These are phyloP conservation scores for Drosophila bunnanda DNA, from an alignment of 2,888 invertebrate species.

Conservation along the genomic window DNA sequence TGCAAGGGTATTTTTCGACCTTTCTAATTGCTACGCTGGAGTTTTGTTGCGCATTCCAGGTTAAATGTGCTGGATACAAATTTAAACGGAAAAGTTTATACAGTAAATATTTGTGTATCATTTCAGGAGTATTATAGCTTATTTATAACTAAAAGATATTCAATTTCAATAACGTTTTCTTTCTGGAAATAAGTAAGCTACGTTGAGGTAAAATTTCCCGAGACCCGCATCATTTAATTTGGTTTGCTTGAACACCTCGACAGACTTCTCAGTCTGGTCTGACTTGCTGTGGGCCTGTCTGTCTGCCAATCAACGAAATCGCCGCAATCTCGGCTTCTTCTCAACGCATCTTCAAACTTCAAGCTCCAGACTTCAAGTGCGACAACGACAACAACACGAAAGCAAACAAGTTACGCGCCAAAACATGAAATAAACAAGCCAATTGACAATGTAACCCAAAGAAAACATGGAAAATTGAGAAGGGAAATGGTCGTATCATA, in stretches of 20 bases:
- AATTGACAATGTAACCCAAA: constrained; percentile 61
- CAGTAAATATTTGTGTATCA: background rate
- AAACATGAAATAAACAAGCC: constrained; percentile 77
- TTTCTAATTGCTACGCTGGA: background rate
- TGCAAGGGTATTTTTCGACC: background rate
- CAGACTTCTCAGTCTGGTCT: constrained; percentile 10
- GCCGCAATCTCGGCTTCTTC: constrained; percentile 48
- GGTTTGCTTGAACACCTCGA: constrained; percentile 17
- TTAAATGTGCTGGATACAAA: background rate
- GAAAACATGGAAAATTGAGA: constrained; percentile 3
- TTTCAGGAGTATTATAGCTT: background rate
- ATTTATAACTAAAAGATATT: background rate
- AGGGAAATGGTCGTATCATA: constrained; percentile 1
- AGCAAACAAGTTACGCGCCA: constrained; percentile 75
- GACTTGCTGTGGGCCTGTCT: constrained; percentile 36
- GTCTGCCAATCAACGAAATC: constrained; percentile 65
- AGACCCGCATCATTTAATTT: background rate
- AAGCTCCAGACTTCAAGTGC: constrained; percentile 39
- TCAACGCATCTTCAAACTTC: constrained; percentile 24
- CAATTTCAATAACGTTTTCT: background rate
- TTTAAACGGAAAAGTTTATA: background rate
- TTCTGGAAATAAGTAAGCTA: background rate
- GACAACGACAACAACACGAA: constrained; percentile 47
- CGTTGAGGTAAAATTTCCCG: background rate
- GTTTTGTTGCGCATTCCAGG: background rate